These are phyloP conservation scores for Calliphora vomitoria DNA, from an alignment of 2,888 invertebrate genomes.

Conservation along the genomic window DNA sequence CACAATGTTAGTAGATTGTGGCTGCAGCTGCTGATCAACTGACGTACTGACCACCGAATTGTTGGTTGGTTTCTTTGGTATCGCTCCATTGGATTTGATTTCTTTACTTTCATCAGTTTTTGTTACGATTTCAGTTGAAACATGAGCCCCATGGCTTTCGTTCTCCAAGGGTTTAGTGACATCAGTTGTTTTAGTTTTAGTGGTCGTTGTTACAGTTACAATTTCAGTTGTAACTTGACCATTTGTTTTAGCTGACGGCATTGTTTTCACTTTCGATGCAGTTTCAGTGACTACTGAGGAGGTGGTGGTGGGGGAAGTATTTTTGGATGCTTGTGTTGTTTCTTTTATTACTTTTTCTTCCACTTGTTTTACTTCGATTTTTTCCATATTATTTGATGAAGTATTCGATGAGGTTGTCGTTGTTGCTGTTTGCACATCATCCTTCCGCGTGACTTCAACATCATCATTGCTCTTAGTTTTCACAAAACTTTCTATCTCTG, in stretches of 20 bases:
- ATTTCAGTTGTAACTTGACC: constrained; percentile 60
- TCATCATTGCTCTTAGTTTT: constrained; percentile 72
- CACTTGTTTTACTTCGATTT: background rate
- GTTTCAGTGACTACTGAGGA: background rate
- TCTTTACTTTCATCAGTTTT: constrained; percentile 59
- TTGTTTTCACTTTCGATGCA: background rate
- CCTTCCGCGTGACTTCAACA: background rate
- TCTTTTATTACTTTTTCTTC: background rate
- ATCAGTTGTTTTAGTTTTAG: constrained; percentile 10
- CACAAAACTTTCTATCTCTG: constrained; percentile 81
- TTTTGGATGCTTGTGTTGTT: background rate
- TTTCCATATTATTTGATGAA: background rate
- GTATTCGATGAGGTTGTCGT: background rate
- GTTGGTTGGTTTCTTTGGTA: constrained; percentile 69
- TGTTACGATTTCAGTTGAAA: constrained; percentile 36
- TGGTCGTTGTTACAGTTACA: constrained; percentile 46
- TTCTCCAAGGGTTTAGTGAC: constrained; percentile 8
- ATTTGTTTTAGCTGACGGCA: constrained; percentile 51
- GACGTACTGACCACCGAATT: background rate
- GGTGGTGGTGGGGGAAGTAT: background rate
- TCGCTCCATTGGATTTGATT: constrained; percentile 67
- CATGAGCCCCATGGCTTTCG: constrained; percentile 13
- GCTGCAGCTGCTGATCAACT: constrained; percentile 30
- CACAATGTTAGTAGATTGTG: background rate
- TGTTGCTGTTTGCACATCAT: background rate